A percentile compares a stretch with the other conserved stretches of the same genome.
Evolutionary conservation across 2,797 vertebrate genomes (phyloP).

Genomic region (Numenius phaeopus): DNA sequence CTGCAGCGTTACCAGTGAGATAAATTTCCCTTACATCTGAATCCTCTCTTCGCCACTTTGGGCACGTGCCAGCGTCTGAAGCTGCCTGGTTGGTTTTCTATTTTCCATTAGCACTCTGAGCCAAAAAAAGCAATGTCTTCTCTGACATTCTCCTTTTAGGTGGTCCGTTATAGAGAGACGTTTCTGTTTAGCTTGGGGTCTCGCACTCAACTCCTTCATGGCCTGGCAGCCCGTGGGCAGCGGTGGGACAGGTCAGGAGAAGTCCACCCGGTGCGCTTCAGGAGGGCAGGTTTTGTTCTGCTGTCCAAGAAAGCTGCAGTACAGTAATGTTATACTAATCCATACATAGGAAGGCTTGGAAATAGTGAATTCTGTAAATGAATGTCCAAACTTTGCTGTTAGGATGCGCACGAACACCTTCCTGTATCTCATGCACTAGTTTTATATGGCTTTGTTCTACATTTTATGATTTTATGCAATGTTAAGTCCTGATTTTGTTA

Average conservation of each 20-base stretch:
- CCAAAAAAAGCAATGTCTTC: background rate
- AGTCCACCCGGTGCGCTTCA: background rate
- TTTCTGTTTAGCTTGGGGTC: background rate
- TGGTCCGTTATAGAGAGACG: background rate
- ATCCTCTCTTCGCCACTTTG: background rate
- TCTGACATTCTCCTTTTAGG: background rate
- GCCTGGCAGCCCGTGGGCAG: background rate
- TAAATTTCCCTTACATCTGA: conserved; percentile 41
- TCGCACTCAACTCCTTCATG: background rate
- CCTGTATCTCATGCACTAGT: accelerated
- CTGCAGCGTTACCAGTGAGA: conserved; percentile 37
- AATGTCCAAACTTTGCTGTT: background rate
- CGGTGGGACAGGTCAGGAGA: background rate
- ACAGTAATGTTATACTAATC: background rate
- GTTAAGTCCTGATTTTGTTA: background rate
- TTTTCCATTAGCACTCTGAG: background rate
- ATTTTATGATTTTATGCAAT: accelerated
- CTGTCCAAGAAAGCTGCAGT: background rate
- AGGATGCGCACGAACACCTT: background rate
- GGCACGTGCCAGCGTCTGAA: conserved; percentile 26
- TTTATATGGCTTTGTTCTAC: background rate
- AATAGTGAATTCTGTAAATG: too few relatives aligned
- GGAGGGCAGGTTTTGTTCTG: background rate
- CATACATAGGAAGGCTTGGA: background rate
- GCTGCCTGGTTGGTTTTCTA: background rate